Base-by-base conservation (phyloP, 2,888 invertebrate genomes). In the Gari tellinella region DNA sequence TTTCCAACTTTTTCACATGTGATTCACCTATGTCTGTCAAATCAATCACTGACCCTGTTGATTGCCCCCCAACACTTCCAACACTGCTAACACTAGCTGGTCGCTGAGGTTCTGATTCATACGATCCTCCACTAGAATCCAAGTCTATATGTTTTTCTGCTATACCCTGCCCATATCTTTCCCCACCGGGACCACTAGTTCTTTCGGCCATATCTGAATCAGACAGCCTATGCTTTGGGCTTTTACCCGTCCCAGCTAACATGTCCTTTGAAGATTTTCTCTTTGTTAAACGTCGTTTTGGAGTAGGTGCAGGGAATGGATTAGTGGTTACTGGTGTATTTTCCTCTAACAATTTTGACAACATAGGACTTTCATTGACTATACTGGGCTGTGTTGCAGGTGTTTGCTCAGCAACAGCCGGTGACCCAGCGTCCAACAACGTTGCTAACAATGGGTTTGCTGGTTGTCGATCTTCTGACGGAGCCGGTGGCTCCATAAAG, bases 401-500 rank as follows among this genome's bases (percentile, higher is more conserved):
- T 23, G 46, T 41, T 40, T 45, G 51, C 26, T 65, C 52, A 23
- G 57, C 49, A 0, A 70, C 62, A n/a, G 80, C 60, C n/a, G 83
- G 82, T 14, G 83, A 80, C 21, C 85, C 86, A 49, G 87, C 85
- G 65, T 91, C 91, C 38, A 91, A 79, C 19, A 91, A 79, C 23
- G 85, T 88, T 15, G 90, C 89, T 56, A 91, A 76, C 57, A 91
- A 82, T 1, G 91, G 89, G 74, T 88, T 90, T 56, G 82, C 86
- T 1, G 66, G 65, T 14, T 80, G 80, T 40, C 57, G 41, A n/a
- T 74, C 74, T 51, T 48, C 52, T 57, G 51, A 40, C 10, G 77
- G 73, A n/a, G 79, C 61, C 0, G 72, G 66, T 1, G 73, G 58
- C 38, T 60, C 70, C 23, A 48, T 26, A 48, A 68, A 63, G 5